These are phyloP conservation scores for Dione juno DNA, from an alignment of 2,888 invertebrate species.

Conservation along the genomic window DNA sequence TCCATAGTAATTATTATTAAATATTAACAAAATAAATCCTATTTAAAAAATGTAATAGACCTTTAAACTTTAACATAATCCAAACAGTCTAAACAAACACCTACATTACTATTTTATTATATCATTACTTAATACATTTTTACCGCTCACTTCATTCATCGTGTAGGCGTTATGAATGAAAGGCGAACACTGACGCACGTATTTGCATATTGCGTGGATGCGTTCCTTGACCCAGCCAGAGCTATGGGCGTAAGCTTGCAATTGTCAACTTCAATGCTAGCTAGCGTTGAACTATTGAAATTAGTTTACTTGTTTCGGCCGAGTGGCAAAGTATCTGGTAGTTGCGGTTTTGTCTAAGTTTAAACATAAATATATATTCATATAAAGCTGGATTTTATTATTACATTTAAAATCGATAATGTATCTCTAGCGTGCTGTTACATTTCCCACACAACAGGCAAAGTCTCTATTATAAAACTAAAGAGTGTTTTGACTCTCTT, in stretches of 20 bases:
- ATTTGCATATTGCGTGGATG: slow-evolving; percentile 46
- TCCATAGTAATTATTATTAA: too few relatives aligned
- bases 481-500: not conserved
- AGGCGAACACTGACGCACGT: slow-evolving; percentile 45
- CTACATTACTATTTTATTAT: not conserved
- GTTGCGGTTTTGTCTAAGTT: too few relatives aligned
- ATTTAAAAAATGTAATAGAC: too few relatives aligned
- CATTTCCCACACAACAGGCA: too few relatives aligned
- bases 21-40: too few relatives aligned
- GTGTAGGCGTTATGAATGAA: slow-evolving; percentile 43
- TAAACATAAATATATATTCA: too few relatives aligned
- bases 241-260: slow-evolving; percentile 14
- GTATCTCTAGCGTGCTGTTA: too few relatives aligned
- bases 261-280: not conserved
- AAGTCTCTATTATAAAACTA: too few relatives aligned
- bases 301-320: not conserved
- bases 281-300: not conserved
- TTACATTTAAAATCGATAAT: too few relatives aligned
- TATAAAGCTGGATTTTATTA: too few relatives aligned
- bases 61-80: too few relatives aligned
- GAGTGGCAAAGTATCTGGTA: not conserved
- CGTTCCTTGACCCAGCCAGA: slow-evolving; percentile 45
- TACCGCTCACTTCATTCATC: slow-evolving; percentile 39
- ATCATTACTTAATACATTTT: slow-evolving; percentile 17
- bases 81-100: not conserved